Base-by-base conservation (phyloP, 2,113 vertebrate genomes). In the Sclerurus mexicanus region DNA sequence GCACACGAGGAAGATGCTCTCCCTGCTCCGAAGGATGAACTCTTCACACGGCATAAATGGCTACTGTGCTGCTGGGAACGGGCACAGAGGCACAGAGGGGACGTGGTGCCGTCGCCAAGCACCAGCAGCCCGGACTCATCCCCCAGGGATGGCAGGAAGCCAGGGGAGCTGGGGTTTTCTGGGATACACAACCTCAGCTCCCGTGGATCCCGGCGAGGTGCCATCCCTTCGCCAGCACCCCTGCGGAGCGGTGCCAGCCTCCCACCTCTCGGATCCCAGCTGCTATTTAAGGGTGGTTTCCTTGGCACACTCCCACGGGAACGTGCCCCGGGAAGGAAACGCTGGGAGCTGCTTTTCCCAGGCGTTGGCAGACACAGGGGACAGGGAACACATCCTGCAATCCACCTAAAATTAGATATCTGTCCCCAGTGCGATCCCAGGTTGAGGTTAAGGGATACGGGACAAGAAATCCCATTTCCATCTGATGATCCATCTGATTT, bases 1-100 rank as follows among this genome's bases (percentile, higher is more conserved):
- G 0, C 9, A 1, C 0, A 0, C 0, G 9, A 60, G 55, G 33
- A 40, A 69, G 46, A 56, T 15, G 23, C 10, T 42, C 39, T 14
- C 31, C 5, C 56, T n/a, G n/a, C 47, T 33, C 16, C 30, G 4
- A 60, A 47, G 40, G 55, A 46, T 60, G 10, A 6, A 83, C 6
- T 53, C 52, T 10, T 79, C 2, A 12, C 8, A 4, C 7, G 7
- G 35, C 17, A 40, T 5, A 46, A 68, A 19, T 0, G 7, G 12
- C 12, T 28, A 23, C 17, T 1, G 31, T 16, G 1, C 42, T 49
- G 25, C 83, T 67, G 52, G 47, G 28, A 31, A 23, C 0, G 9
- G 66, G 71, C 58, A 79, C 53, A 2, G 21, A 86, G 87, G 79
- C 86, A 67, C 10, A 1, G 14, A 7, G 44, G 39, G 1, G 62